These are phyloP conservation scores for Leptarthrus brevirostris DNA, from an alignment of 2,888 invertebrate genomes.

Conservation along the genomic window DNA sequence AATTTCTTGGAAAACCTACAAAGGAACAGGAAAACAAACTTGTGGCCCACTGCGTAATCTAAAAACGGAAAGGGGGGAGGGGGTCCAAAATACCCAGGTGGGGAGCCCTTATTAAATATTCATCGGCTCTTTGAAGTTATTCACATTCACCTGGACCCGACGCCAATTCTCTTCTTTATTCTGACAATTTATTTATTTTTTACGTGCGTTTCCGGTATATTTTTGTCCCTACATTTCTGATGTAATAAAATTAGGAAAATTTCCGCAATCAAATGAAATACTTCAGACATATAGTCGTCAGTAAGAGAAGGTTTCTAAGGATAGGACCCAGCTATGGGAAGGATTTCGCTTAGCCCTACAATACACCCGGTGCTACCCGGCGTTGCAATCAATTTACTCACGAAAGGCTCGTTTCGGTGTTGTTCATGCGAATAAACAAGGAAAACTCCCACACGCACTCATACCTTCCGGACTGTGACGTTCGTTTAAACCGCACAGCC, in stretches of 20 bases:
- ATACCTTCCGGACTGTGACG: slow-evolving; percentile 38
- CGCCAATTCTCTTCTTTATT: background rate
- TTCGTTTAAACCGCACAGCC: background rate
- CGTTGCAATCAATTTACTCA: slow-evolving; percentile 42
- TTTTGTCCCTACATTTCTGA: slow-evolving; percentile 6
- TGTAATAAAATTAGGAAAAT: slow-evolving; percentile 46
- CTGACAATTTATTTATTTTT: background rate
- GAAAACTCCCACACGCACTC: slow-evolving; percentile 37
- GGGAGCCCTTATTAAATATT: slow-evolving; percentile 29
- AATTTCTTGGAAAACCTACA: too few relatives aligned
- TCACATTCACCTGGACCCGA: slow-evolving; percentile 32
- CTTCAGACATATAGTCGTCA: slow-evolving; percentile 50
- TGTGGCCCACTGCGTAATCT: too few relatives aligned
- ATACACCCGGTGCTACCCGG: background rate
- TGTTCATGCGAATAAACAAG: slow-evolving; percentile 51
- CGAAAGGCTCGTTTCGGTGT: slow-evolving; percentile 22
- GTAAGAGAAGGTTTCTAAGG: too few relatives aligned
- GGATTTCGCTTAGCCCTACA: too few relatives aligned
- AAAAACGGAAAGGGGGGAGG: background rate
- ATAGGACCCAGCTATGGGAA: too few relatives aligned
- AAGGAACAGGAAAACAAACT: too few relatives aligned
- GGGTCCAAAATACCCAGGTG: background rate
- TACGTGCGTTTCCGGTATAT: slow-evolving; percentile 4
- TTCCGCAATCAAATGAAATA: slow-evolving; percentile 53
- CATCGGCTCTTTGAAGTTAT: slow-evolving; percentile 23